Percentiles rank a stretch among this genome's conserved stretches.
Evolutionary conservation across 2,888 invertebrate species (phyloP).

Genomic region (Tigriopus californicus): DNA sequence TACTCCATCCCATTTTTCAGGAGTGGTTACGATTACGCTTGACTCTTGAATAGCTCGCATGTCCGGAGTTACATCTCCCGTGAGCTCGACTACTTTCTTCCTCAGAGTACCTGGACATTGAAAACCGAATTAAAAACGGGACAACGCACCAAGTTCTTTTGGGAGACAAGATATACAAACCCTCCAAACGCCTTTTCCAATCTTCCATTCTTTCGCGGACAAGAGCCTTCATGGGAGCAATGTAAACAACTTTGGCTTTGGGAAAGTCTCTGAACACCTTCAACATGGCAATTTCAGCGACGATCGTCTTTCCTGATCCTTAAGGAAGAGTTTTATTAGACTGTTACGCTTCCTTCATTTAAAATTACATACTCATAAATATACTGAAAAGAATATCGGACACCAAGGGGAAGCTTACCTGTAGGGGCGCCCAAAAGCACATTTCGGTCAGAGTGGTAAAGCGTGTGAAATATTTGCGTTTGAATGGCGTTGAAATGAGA

Average conservation of each 20-base stretch:
- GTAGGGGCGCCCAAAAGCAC: slow-evolving; percentile 87
- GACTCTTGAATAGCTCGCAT: slow-evolving; percentile 59
- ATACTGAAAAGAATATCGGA: no score
- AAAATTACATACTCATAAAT: no score
- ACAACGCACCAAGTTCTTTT: no score
- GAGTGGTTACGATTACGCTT: slow-evolving; percentile 91
- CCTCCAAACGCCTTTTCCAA: slow-evolving; percentile 65
- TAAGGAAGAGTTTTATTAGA: no score
- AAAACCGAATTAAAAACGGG: no score
- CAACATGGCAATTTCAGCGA: slow-evolving; percentile 92
- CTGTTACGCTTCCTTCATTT: no score
- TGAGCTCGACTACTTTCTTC: slow-evolving; percentile 80
- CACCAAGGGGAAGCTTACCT: no score
- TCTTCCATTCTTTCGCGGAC: slow-evolving; percentile 90
- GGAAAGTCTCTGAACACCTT: slow-evolving; percentile 59
- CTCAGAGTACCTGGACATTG: slow-evolving; percentile 40
- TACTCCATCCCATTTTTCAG: slow-evolving; percentile 99
- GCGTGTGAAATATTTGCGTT: slow-evolving; percentile 88
- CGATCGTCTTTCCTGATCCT: slow-evolving; percentile 71
- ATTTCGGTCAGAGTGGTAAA: slow-evolving; percentile 86
- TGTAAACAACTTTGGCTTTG: slow-evolving; percentile 73
- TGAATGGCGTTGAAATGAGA: slow-evolving; percentile 96
- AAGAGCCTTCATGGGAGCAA: slow-evolving; percentile 91
- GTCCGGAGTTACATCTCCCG: slow-evolving; percentile 79
- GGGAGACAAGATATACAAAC: no score